Percentiles rank a stretch among this genome's conserved stretches.
Evolutionary conservation across 2,113 vertebrate genomes (phyloP).

Genomic region (Rhadina sibilatrix): DNA sequence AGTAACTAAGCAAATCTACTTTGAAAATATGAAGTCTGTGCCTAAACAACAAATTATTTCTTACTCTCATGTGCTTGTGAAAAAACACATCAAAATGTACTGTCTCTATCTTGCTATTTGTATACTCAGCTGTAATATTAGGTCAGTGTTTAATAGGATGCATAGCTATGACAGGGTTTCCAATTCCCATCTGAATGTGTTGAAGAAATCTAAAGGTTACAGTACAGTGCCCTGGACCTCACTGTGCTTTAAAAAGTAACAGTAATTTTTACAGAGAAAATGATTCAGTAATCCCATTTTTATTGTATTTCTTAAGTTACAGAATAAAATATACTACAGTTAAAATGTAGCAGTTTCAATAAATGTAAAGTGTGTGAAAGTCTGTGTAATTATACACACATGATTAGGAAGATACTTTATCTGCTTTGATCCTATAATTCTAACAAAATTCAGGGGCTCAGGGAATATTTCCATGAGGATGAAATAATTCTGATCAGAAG

Average conservation of each 20-base stretch:
- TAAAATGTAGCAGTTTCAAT: background rate
- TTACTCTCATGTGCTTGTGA: background rate
- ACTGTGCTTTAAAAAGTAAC: background rate
- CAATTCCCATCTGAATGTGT: background rate
- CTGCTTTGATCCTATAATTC: background rate
- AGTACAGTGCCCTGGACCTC: background rate
- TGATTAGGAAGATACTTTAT: background rate
- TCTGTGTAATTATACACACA: background rate
- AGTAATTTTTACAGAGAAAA: background rate
- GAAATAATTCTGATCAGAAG: background rate
- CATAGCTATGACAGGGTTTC: background rate
- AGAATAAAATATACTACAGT: background rate
- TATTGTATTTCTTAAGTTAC: background rate
- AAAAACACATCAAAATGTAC: background rate
- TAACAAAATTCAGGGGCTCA: background rate
- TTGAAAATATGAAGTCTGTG: background rate
- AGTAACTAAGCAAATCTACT: background rate
- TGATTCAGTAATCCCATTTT: background rate
- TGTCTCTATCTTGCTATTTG: background rate
- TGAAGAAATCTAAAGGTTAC: conserved; percentile 9
- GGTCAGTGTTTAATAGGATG: background rate
- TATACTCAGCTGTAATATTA: background rate
- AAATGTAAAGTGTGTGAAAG: background rate
- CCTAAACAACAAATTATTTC: background rate
- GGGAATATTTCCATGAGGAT: background rate